These are phyloP conservation scores for Gopherus flavomarginatus DNA, from an alignment of 2,113 vertebrate species.

Conservation along the genomic window DNA sequence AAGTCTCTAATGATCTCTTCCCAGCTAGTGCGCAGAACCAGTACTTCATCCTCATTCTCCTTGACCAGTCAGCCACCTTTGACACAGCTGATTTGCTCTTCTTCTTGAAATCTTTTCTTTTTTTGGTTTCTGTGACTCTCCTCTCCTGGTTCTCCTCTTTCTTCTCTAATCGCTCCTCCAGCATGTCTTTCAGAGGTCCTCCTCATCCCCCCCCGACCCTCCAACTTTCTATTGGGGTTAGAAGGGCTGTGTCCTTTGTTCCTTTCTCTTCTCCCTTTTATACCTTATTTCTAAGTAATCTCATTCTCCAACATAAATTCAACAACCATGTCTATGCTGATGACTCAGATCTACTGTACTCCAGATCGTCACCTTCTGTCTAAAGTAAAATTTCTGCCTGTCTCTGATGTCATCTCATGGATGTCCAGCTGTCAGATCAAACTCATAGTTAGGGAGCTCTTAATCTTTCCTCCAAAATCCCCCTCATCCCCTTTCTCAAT, in stretches of 20 bases:
- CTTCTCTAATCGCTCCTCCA: not conserved
- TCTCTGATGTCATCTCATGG: not conserved
- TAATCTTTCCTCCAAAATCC: not conserved
- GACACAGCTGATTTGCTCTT: not conserved
- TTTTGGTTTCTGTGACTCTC: not conserved
- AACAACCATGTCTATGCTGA: not conserved
- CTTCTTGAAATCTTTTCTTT: not conserved
- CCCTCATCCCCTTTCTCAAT: not conserved
- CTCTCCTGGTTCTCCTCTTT: not conserved
- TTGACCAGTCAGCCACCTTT: not conserved
- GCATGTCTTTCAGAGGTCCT: not conserved
- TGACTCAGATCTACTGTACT: not conserved
- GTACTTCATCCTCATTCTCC: not conserved
- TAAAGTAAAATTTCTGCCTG: not conserved
- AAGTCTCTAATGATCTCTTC: not conserved
- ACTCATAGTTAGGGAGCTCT: not conserved
- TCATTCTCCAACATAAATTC: not conserved
- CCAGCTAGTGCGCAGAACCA: not conserved
- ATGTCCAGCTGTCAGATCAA: not conserved
- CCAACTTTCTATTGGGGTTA: not conserved
- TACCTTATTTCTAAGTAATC: not conserved
- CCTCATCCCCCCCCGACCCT: not conserved
- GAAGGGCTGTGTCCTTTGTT: not conserved
- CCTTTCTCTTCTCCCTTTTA: not conserved
- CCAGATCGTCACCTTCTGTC: not conserved